These are phyloP conservation scores for Pristionchus entomophagus DNA, from an alignment of 2,888 invertebrate species.

Conservation along the genomic window DNA sequence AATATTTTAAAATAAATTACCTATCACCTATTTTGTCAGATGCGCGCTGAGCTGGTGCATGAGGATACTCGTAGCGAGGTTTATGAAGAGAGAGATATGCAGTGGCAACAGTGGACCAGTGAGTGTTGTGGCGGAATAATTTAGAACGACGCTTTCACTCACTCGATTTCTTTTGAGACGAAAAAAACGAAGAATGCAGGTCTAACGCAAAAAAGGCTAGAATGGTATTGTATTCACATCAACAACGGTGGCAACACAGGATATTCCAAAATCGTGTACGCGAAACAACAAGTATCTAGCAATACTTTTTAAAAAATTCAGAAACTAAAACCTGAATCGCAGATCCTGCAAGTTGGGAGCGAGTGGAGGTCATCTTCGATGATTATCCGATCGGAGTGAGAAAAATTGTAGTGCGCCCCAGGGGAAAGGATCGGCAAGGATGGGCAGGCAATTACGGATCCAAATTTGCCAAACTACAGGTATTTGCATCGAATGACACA, in stretches of 20 bases:
- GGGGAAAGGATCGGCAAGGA: constrained; percentile 53
- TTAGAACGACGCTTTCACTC: too few relatives aligned
- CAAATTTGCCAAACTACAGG: constrained; percentile 50
- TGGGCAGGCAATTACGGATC: constrained; percentile 53
- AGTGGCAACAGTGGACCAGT: constrained; percentile 42
- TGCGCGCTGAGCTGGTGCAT: constrained; percentile 33
- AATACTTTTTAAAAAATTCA: too few relatives aligned
- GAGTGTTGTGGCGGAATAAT: too few relatives aligned
- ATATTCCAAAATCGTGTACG: too few relatives aligned
- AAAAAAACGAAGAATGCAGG: background rate
- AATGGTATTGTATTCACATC: too few relatives aligned
- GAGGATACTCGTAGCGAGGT: background rate
- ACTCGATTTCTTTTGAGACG: too few relatives aligned
- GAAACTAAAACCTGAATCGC: background rate
- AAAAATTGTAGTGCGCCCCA: constrained; percentile 13
- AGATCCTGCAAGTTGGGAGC: background rate
- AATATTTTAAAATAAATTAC: background rate
- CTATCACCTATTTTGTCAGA: background rate
- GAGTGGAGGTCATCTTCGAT: constrained; percentile 18
- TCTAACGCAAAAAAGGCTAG: too few relatives aligned
- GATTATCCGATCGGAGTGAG: constrained; percentile 45
- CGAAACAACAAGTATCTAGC: too few relatives aligned
- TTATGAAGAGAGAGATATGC: background rate
- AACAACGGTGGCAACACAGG: too few relatives aligned
- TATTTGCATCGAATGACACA: background rate